phyloP scores from a whole-genome alignment of 2,113 vertebrate genomes.

The Gulo gulo region DNA sequence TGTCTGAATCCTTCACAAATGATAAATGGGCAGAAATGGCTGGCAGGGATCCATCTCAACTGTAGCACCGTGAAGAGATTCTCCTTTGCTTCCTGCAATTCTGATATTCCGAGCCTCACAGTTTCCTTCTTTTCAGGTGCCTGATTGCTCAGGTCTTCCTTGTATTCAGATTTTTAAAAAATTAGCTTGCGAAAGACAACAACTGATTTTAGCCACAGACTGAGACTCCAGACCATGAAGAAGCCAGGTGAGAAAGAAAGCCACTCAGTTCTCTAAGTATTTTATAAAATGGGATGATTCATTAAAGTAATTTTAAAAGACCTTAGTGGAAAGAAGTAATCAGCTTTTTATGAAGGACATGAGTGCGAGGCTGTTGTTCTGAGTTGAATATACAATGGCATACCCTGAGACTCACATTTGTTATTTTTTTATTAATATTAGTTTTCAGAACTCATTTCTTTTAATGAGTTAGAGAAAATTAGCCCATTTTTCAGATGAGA shows the following conservation, averaged over 20 bases:
- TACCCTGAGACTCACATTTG: background rate
- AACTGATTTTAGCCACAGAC: background rate
- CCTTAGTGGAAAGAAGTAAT: background rate
- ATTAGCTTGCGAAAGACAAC: background rate
- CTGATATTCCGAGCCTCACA: background rate
- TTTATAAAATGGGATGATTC: background rate
- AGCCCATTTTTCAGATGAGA: background rate
- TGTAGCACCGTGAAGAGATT: background rate
- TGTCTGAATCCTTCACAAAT: background rate
- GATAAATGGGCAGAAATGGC: background rate
- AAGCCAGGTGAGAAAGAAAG: background rate
- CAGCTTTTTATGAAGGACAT: background rate
- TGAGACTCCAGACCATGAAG: background rate
- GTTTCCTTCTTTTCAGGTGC: background rate
- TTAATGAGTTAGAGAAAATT: background rate
- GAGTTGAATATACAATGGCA: accelerated
- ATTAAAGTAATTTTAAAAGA: background rate
- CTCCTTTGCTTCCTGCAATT: background rate
- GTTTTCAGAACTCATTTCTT: background rate
- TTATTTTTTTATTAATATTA: background rate
- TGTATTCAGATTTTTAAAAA: background rate
- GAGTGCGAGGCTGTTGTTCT: background rate
- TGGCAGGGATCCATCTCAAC: background rate
- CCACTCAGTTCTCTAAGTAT: background rate
- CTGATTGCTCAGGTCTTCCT: background rate